phyloP scores from a whole-genome alignment of 1,140 invertebrate species.

The Panulirus ornatus region DNA sequence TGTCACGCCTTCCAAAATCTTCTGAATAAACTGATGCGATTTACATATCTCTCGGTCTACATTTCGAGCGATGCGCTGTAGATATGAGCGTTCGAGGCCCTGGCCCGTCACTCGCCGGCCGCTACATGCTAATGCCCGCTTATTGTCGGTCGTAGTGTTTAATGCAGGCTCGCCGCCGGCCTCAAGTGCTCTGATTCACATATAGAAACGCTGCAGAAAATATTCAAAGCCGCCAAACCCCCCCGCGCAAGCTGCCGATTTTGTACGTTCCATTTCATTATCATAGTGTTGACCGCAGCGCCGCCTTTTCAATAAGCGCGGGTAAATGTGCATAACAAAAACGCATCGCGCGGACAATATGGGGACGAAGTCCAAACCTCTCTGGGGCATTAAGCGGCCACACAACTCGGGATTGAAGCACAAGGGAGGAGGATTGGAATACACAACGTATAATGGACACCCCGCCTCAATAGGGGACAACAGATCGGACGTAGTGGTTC shows the following conservation, averaged over 20 bases:
- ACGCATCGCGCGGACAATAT: conserved; percentile 61
- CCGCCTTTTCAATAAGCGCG: conserved; percentile 64
- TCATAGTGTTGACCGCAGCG: conserved; percentile 47
- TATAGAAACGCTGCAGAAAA: conserved; percentile 24
- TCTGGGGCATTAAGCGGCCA: conserved; percentile 68
- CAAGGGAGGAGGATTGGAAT: conserved; percentile 63
- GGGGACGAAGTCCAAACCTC: conserved; percentile 64
- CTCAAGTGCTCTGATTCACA: background rate
- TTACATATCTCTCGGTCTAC: background rate
- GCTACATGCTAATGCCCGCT: too few relatives aligned
- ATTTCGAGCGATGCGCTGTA: background rate
- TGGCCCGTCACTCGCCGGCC: too few relatives aligned
- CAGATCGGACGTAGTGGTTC: conserved; percentile 28
- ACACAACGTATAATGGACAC: conserved; percentile 67
- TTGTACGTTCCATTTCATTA: conserved; percentile 48
- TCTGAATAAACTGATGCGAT: background rate
- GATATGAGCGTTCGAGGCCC: too few relatives aligned
- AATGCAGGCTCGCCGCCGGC: background rate
- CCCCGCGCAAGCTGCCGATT: conserved; percentile 17
- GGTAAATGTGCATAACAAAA: conserved; percentile 71
- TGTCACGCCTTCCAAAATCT: background rate
- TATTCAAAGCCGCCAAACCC: conserved; percentile 24
- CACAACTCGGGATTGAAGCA: conserved; percentile 62
- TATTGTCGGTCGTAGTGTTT: background rate
- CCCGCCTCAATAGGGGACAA: conserved; percentile 52